Percentiles rank a stretch among this genome's conserved stretches.
These are phyloP conservation scores for Liodrosophila aerea DNA, from an alignment of 2,888 invertebrate species.

Conservation along the genomic window DNA sequence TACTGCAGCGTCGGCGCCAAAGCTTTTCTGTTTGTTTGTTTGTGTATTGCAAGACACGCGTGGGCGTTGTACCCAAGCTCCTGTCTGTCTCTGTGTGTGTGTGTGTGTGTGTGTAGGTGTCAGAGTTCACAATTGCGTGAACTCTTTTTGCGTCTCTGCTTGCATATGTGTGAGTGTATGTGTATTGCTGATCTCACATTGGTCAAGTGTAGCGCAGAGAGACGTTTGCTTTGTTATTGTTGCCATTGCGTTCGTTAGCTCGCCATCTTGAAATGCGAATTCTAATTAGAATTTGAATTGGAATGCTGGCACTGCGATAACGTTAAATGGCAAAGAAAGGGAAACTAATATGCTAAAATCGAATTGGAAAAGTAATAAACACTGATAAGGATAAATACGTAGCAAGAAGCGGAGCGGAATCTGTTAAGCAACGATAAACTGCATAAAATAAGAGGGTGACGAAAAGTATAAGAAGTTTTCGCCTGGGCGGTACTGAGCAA, in stretches of 20 bases:
- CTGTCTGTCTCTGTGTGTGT: conserved; percentile 12
- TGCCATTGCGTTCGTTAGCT: neutral
- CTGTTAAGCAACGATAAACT: too few relatives aligned
- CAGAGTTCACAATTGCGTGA: conserved; percentile 48
- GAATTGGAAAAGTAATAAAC: too few relatives aligned
- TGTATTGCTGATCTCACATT: conserved; percentile 26
- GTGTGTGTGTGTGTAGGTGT: conserved; percentile 17
- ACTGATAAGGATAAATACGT: too few relatives aligned
- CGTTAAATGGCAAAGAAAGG: neutral
- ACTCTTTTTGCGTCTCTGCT: conserved; percentile 30
- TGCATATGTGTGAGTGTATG: conserved; percentile 1
- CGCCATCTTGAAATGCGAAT: neutral
- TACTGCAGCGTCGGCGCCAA: conserved; percentile 21
- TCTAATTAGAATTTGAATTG: too few relatives aligned
- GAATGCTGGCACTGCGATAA: too few relatives aligned
- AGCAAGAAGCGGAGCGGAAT: too few relatives aligned
- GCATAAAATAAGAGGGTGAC: too few relatives aligned
- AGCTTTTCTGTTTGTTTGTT: conserved; percentile 47
- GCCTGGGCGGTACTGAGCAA: too few relatives aligned
- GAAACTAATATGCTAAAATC: too few relatives aligned
- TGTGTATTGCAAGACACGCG: conserved; percentile 50
- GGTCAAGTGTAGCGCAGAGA: conserved; percentile 9
- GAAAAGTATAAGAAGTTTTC: too few relatives aligned
- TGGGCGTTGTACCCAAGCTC: conserved; percentile 58
- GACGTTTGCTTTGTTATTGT: conserved; percentile 19